These are phyloP conservation scores for Nycticorax nycticorax DNA, from an alignment of 2,113 vertebrate genomes.

Conservation along the genomic window DNA sequence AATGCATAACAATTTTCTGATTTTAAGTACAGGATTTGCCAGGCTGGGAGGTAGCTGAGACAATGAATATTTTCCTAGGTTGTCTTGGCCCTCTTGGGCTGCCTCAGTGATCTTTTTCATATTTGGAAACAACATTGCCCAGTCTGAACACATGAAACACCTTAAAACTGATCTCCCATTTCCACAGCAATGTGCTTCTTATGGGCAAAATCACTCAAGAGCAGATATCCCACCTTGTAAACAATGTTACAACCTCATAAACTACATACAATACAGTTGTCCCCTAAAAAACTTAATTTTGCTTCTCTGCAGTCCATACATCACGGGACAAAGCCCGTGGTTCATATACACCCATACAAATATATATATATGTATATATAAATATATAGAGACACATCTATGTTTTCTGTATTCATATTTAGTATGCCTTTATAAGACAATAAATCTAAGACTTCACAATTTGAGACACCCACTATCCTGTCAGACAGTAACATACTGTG, in stretches of 20 bases:
- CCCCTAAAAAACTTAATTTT: background rate
- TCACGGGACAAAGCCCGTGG: background rate
- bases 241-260: background rate
- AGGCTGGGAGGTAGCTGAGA: background rate
- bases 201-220: background rate
- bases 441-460: background rate
- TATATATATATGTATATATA: background rate
- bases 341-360: background rate
- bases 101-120: background rate
- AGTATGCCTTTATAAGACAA: background rate
- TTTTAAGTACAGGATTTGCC: background rate
- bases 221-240: background rate
- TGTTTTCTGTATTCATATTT: background rate
- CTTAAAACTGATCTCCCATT: background rate
- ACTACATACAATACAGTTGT: background rate
- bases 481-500: background rate
- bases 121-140: background rate
- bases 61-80: background rate
- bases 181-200: background rate
- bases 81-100: background rate
- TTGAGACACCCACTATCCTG: background rate
- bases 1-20: background rate
- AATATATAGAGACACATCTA: accelerated
- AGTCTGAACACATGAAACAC: background rate
- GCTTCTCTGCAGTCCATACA: background rate